A percentile compares a stretch with the other conserved stretches of the same genome.
Evolutionary conservation across 2,113 vertebrate species (phyloP).

Genomic region (Embiotoca jacksoni): DNA sequence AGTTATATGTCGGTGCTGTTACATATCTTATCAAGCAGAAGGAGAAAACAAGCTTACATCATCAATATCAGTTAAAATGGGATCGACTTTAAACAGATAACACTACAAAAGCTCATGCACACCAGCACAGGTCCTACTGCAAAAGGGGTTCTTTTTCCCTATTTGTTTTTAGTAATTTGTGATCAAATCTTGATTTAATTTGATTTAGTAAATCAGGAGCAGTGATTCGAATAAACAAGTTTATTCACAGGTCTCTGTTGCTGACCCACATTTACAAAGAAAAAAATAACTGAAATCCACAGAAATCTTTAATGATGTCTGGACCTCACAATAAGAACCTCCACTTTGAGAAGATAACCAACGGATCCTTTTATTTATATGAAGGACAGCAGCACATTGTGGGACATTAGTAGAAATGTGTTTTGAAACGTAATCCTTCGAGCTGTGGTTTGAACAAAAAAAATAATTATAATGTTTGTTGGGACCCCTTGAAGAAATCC

Average conservation of each 20-base stretch:
- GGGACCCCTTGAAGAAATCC: not conserved
- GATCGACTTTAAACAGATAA: not conserved
- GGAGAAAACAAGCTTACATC: not conserved
- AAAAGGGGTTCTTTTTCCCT: not conserved
- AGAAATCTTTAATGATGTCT: not conserved
- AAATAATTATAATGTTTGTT: too few species aligned
- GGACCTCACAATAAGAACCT: not conserved
- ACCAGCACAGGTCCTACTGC: not conserved
- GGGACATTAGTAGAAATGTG: not conserved
- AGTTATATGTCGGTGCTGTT: conserved; percentile 8
- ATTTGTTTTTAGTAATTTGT: not conserved
- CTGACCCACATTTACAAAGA: not conserved
- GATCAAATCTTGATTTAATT: not conserved
- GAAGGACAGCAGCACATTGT: not conserved
- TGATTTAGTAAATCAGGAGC: too few species aligned
- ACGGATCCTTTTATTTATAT: not conserved
- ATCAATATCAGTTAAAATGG: conserved; percentile 1
- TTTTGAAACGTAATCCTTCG: not conserved
- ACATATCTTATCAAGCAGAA: conserved; percentile 14
- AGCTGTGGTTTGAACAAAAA: not conserved
- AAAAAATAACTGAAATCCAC: conserved; percentile 1
- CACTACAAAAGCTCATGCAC: not conserved
- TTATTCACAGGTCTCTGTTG: not conserved
- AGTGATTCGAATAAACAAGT: too few species aligned
- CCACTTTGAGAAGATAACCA: not conserved